Conservation (phyloP, 1,140 invertebrate species). For the Chrysopa pallens region DNA sequence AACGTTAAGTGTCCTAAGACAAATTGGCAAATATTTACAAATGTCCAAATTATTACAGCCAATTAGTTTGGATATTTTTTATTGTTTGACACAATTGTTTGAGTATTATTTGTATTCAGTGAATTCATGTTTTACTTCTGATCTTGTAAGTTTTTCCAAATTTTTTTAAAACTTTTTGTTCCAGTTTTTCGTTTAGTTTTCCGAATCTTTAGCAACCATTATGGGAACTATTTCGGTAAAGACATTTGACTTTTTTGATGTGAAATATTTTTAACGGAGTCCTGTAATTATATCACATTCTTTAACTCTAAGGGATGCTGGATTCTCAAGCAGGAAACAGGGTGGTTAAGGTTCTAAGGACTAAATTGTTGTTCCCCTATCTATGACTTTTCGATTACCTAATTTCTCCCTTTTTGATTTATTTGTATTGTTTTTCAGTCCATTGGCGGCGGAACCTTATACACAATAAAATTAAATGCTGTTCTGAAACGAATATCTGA, state of each 20-base stretch:
- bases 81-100: constrained; percentile 82
- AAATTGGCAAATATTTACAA: constrained; percentile 85
- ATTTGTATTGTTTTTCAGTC: constrained; percentile 16
- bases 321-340: too few species aligned
- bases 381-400: too few species aligned
- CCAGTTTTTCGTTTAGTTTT: too few species aligned
- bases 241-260: too few species aligned
- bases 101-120: constrained; percentile 90
- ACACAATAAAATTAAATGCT: constrained; percentile 46
- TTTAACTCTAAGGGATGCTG: too few species aligned
- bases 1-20: constrained; percentile 74
- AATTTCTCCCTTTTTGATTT: background rate
- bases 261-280: too few species aligned
- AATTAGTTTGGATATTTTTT: constrained; percentile 80
- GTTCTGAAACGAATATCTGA: constrained; percentile 60
- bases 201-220: too few species aligned
- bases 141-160: constrained; percentile 36
- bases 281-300: too few species aligned
- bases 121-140: constrained; percentile 71
- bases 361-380: too few species aligned
- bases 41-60: constrained; percentile 83
- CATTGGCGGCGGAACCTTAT: constrained; percentile 32
- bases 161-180: too few species aligned
- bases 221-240: too few species aligned
- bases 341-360: too few species aligned